Evolutionary conservation across 2,797 vertebrate genomes (phyloP).

Genomic region (Ambastaia sidthimunki): DNA sequence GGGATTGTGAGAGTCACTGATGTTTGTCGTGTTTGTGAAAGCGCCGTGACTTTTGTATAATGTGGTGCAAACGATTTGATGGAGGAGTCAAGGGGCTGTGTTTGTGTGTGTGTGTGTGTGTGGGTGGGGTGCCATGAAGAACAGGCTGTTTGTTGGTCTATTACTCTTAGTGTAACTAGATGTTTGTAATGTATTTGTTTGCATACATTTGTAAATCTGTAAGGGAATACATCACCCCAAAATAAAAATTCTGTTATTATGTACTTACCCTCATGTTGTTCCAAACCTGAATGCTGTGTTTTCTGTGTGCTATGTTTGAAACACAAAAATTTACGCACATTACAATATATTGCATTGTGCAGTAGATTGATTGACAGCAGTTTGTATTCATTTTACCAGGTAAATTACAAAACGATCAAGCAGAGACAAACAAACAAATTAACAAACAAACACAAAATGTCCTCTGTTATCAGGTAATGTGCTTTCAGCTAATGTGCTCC

Average conservation of each 20-base stretch:
- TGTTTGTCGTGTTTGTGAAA: conserved; percentile 25
- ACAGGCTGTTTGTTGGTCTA: neutral
- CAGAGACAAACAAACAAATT: neutral
- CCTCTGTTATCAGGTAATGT: neutral
- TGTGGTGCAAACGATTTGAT: conserved; percentile 20
- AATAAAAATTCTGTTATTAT: too few relatives aligned
- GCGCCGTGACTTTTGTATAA: conserved; percentile 16
- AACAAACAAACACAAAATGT: neutral
- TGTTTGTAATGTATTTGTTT: neutral
- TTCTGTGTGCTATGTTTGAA: too few relatives aligned
- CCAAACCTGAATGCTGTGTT: too few relatives aligned
- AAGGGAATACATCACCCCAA: neutral
- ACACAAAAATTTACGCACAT: too few relatives aligned
- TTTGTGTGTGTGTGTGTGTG: neutral
- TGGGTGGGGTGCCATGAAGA: neutral
- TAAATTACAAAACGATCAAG: neutral
- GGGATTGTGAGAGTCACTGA: conserved; percentile 23
- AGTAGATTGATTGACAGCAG: too few relatives aligned
- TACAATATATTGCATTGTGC: neutral
- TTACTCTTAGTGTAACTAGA: neutral
- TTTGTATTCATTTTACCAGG: neutral
- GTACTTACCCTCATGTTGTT: too few relatives aligned
- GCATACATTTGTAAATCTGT: neutral
- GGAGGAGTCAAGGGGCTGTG: neutral
- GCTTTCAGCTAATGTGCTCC: neutral